Conservation (phyloP, 92 coral and sea anemone genomes). For the Epizoanthus scotinus region DNA sequence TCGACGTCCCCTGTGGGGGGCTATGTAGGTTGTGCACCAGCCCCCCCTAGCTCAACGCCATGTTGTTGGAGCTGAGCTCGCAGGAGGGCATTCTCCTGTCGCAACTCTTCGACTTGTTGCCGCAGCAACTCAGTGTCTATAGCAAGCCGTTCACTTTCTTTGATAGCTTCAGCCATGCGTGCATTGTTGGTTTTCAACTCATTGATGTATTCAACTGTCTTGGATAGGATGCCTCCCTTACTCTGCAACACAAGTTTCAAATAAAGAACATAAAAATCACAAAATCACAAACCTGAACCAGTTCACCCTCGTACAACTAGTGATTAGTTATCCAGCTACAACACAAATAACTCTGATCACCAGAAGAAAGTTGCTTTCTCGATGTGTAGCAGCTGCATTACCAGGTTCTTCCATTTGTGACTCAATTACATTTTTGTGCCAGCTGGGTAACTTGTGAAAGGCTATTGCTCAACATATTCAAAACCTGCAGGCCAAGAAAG, state of each 20-base stretch:
- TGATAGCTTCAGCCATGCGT: constrained; percentile 89
- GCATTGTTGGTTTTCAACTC: constrained; percentile 83
- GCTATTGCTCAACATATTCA: no score
- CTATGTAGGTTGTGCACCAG: constrained; percentile 34
- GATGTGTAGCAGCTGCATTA: no score
- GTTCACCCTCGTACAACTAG: no score
- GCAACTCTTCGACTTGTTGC: constrained; percentile 92
- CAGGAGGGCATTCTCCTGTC: constrained; percentile 89
- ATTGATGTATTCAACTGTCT: constrained; percentile 94
- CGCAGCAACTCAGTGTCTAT: constrained; percentile 85
- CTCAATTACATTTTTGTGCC: no score
- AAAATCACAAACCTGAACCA: no score
- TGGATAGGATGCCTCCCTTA: constrained; percentile 96
- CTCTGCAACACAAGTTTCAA: constrained; percentile 57
- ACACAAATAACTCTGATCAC: no score
- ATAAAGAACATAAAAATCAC: no score
- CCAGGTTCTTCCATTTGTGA: no score
- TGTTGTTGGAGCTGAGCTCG: constrained; percentile 92
- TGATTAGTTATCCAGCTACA: no score
- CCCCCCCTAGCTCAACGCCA: constrained; percentile 83
- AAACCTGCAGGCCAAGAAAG: no score
- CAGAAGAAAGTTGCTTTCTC: no score
- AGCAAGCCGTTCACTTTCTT: constrained; percentile 83
- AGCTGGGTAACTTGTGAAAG: no score
- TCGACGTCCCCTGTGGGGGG: not conserved